phyloP scores from a whole-genome alignment of 2,113 vertebrate genomes.

The Bostrychus sinensis region DNA sequence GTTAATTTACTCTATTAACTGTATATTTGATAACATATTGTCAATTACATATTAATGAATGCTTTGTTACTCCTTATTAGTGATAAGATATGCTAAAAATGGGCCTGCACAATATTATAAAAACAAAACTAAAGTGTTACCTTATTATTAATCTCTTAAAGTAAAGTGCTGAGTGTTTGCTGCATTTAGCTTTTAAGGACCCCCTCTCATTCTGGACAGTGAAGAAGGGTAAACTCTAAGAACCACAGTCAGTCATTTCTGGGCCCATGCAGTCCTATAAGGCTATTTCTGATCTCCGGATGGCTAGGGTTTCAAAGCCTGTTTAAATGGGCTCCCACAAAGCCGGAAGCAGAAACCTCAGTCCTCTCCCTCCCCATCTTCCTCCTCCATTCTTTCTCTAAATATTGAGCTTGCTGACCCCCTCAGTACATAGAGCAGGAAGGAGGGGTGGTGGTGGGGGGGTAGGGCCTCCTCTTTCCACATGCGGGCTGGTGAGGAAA shows the following conservation, averaged over 20 bases:
- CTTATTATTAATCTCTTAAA: too few species aligned
- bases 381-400: conserved; percentile 61
- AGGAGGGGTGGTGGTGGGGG: background rate
- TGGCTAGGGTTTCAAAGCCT: conserved; percentile 82
- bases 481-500: conserved; percentile 73
- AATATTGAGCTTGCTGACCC: conserved; percentile 74
- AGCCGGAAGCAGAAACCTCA: conserved; percentile 71
- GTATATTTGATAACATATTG: too few species aligned
- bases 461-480: conserved; percentile 56
- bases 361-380: conserved; percentile 57
- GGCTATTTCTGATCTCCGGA: conserved; percentile 80
- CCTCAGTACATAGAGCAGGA: conserved; percentile 35
- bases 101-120: too few species aligned
- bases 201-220: conserved; percentile 29
- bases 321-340: conserved; percentile 79
- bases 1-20: too few species aligned
- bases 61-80: too few species aligned
- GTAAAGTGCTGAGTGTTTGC: conserved; percentile 44
- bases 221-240: conserved; percentile 63
- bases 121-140: background rate
- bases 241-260: conserved; percentile 70
- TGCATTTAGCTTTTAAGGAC: conserved; percentile 39
- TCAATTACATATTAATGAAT: too few species aligned
- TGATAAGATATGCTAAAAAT: too few species aligned
- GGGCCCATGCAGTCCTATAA: conserved; percentile 75